Evolutionary conservation across 2,113 vertebrate species (phyloP).

Genomic region (Semnornis frantzii): DNA sequence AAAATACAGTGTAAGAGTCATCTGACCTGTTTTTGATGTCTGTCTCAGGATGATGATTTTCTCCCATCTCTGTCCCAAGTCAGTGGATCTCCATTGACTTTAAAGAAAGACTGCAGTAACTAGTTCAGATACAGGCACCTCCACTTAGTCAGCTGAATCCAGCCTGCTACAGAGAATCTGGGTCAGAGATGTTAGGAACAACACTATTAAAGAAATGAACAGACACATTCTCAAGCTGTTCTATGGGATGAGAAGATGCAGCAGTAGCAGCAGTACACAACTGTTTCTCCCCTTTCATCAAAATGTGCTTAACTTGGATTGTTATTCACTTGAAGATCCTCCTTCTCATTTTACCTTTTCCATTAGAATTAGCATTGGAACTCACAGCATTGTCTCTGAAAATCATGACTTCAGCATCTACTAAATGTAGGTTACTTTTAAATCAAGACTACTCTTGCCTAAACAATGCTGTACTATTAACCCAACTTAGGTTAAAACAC

Average conservation of each 20-base stretch:
- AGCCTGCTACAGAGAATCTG: neutral
- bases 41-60: rapidly evolving
- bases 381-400: neutral
- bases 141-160: neutral
- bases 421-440: neutral
- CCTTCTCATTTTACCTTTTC: neutral
- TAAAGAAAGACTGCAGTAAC: neutral
- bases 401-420: neutral
- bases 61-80: neutral
- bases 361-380: neutral
- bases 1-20: neutral
- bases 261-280: neutral
- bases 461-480: neutral
- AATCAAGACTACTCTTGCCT: neutral
- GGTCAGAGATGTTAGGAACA: neutral
- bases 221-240: neutral
- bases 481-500: neutral
- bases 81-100: neutral
- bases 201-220: neutral
- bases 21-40: neutral
- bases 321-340: neutral
- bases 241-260: neutral
- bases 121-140: neutral
- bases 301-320: neutral
- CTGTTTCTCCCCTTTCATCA: neutral